Evolutionary conservation across 2,888 invertebrate species (phyloP), one percentile per base, ranked within the genome.

Genomic region (Achlya flavicornis): DNA sequence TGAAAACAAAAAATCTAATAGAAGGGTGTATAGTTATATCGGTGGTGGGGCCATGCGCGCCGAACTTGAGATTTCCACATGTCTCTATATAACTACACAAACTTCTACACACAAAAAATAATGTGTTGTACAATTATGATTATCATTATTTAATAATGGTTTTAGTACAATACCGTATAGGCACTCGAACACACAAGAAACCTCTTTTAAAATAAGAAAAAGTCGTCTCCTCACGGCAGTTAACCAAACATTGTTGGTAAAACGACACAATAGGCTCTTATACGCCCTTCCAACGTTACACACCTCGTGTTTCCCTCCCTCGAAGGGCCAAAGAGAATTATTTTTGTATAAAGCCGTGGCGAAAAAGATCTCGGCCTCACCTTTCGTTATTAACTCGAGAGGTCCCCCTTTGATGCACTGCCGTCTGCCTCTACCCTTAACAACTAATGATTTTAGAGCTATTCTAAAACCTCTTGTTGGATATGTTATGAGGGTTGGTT

Each of bases 341-440:
- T 90, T 90, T 89, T 86, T 89, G 80, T 85, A 87, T 83, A 79
- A 83, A 85, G 81, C 83, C 77, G 75, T 75, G 77, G 79, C 80
- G 86, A 83, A 88, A 88, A 88, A 88, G 83, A 89, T 88, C 87
- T 87, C 84, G 68, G 81, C 85, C 85, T 89, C 89, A 88, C 89
- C 91, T 91, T 91, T 85, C 88, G 76, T 90, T 92, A 92, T 93
- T 91, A 91, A 92, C 90, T 88, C 75, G 75, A 84, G 83, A 80
- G 78, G 72, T 78, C 81, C 87, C 53, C 85, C 85, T 91, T 91
- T 92, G 89, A 91, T 89, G 86, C 87, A 90, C 85, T 87, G 80
- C 53, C 53, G 53, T 19, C 19, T 53, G 53, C 79, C 73, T 74
- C 77, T 76, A 76, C 86, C 86, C 83, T 86, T 77, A 75, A 78